These are phyloP conservation scores for Catharus minimus DNA, from an alignment of 2,113 vertebrate genomes.

Conservation along the genomic window DNA sequence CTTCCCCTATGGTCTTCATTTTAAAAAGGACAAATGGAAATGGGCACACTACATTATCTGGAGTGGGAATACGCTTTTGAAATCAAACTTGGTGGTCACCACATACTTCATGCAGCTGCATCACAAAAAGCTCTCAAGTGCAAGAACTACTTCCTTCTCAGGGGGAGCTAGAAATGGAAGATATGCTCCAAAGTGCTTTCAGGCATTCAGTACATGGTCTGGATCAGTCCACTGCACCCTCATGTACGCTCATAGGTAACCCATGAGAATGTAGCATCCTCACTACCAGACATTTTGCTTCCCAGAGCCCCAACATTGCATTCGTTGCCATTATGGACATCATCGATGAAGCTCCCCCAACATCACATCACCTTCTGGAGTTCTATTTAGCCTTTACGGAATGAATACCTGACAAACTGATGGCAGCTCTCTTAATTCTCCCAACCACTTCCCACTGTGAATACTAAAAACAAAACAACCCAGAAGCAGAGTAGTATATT, in stretches of 20 bases:
- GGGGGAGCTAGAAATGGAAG: neutral
- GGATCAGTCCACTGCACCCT: neutral
- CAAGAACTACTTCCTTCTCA: neutral
- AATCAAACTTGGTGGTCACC: neutral
- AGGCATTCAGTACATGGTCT: neutral
- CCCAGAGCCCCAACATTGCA: fast-evolving
- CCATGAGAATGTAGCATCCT: fast-evolving
- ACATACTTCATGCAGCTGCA: neutral
- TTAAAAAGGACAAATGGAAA: neutral
- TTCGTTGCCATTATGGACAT: fast-evolving
- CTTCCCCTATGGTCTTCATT: neutral
- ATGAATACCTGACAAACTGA: neutral
- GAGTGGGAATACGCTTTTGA: neutral
- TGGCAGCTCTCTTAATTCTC: neutral
- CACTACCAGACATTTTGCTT: neutral
- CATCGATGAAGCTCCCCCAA: neutral
- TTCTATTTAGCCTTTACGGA: neutral
- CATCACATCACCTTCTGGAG: neutral
- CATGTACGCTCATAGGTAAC: fast-evolving
- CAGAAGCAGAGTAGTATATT: neutral
- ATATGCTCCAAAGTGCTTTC: neutral
- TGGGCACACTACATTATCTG: neutral
- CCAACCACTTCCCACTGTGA: neutral
- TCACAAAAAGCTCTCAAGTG: fast-evolving
- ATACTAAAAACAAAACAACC: neutral